Conservation (phyloP, 2,888 invertebrate genomes). For the Drosophila borborema region DNA sequence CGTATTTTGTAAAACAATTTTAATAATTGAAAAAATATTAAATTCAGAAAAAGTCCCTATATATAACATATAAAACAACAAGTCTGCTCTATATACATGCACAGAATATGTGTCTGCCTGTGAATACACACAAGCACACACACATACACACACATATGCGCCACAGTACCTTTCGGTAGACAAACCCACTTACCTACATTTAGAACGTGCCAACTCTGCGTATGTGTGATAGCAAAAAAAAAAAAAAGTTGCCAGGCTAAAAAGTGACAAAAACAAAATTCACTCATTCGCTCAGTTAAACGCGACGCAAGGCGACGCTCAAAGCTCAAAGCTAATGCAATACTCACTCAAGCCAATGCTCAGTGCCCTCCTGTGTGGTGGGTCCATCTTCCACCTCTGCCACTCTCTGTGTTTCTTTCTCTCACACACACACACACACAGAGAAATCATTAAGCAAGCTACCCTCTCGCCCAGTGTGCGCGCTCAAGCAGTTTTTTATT, state of each 20-base stretch:
- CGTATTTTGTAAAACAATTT: background rate
- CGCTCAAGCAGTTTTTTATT: constrained; percentile 32
- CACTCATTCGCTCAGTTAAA: constrained; percentile 54
- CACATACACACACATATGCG: constrained; percentile 25
- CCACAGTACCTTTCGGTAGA: constrained; percentile 14
- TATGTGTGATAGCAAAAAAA: constrained; percentile 61
- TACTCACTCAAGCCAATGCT: constrained; percentile 48
- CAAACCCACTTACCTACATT: constrained; percentile 71
- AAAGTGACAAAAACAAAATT: constrained; percentile 39
- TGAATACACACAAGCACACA: constrained; percentile 20
- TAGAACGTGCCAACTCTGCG: constrained; percentile 65
- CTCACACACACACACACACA: background rate
- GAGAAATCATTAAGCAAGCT: background rate
- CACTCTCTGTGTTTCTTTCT: background rate
- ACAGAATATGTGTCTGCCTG: constrained; percentile 14
- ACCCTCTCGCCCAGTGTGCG: background rate
- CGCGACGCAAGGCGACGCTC: constrained; percentile 38
- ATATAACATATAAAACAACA: constrained; percentile 49
- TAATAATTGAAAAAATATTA: too few species aligned
- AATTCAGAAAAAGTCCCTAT: background rate
- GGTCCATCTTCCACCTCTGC: background rate
- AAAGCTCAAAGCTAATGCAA: constrained; percentile 63
- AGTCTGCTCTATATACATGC: constrained; percentile 57
- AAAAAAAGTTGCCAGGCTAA: constrained; percentile 25
- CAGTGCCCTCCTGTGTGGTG: constrained; percentile 1